phyloP scores from a whole-genome alignment of 2,797 vertebrate genomes.

The Sus cebifrons region DNA sequence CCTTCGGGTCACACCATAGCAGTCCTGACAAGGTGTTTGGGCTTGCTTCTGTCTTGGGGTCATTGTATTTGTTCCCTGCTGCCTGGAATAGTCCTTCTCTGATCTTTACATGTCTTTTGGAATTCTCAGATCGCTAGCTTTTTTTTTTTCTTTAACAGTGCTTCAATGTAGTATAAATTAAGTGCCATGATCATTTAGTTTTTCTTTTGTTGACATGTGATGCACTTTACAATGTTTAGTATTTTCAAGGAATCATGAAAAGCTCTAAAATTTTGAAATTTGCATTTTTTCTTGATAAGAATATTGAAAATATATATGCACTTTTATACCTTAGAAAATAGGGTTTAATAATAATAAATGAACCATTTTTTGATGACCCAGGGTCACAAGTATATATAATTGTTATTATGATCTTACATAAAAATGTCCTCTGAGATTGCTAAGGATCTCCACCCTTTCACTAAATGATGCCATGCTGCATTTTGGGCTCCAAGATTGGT shows the following conservation, averaged over 20 bases:
- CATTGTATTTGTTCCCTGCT: background rate
- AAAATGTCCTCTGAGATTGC: background rate
- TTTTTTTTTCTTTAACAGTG: background rate
- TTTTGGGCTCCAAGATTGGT: background rate
- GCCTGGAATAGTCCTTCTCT: background rate
- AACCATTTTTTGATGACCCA: background rate
- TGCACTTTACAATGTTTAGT: background rate
- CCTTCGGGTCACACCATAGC: background rate
- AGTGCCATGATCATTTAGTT: background rate
- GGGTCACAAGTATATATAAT: background rate
- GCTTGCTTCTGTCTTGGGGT: background rate
- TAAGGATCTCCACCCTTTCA: background rate
- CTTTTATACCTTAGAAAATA: background rate
- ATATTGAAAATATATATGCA: background rate
- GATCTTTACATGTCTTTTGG: background rate
- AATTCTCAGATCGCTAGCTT: background rate
- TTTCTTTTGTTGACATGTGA: background rate
- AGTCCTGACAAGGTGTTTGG: background rate
- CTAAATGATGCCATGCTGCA: background rate
- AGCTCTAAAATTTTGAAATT: background rate
- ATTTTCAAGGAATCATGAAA: background rate
- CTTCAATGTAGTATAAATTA: background rate
- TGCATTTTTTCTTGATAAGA: background rate
- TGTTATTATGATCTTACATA: background rate
- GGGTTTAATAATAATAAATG: background rate